A percentile compares a stretch with the other conserved stretches of the same genome.
Conservation (phyloP, 2,888 invertebrate genomes). For the Drosophila kuntzei region DNA sequence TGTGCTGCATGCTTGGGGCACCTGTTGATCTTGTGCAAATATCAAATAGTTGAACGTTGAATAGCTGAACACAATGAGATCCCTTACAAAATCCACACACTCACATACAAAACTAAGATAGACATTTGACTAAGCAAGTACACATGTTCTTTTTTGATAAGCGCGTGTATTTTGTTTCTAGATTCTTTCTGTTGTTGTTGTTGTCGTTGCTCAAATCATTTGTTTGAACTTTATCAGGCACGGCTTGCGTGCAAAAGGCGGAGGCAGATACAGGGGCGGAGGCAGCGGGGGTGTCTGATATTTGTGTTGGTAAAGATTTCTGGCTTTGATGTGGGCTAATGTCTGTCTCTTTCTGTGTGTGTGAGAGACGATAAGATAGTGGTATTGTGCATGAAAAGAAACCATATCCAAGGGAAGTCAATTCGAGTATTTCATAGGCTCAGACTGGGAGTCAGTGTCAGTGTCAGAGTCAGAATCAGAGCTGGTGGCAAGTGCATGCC, state of each 20-base stretch:
- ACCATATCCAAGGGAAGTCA: background rate
- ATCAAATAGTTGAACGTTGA: slow-evolving; percentile 54
- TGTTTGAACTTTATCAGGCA: slow-evolving; percentile 69
- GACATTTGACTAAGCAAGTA: slow-evolving; percentile 36
- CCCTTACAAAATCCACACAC: slow-evolving; percentile 51
- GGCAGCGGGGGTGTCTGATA: slow-evolving; percentile 18
- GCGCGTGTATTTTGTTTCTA: slow-evolving; percentile 32
- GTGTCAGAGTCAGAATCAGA: slow-evolving; percentile 16
- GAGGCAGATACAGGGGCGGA: slow-evolving; percentile 12
- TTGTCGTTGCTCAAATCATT: slow-evolving; percentile 41
- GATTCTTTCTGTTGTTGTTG: slow-evolving; percentile 20
- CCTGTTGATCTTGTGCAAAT: slow-evolving; percentile 75
- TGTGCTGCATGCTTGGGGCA: slow-evolving; percentile 44
- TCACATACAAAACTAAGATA: slow-evolving; percentile 7
- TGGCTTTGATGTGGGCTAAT: slow-evolving; percentile 55
- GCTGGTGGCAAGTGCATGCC: slow-evolving; percentile 62
- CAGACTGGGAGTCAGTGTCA: slow-evolving; percentile 37
- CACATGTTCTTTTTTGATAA: slow-evolving; percentile 57
- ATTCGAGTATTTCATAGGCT: slow-evolving; percentile 15
- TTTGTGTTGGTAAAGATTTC: slow-evolving; percentile 49
- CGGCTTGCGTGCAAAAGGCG: slow-evolving; percentile 41
- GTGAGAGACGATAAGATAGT: slow-evolving; percentile 52
- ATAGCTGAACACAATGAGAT: slow-evolving; percentile 62
- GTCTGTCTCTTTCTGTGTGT: slow-evolving; percentile 14
- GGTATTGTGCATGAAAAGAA: slow-evolving; percentile 39